Conservation (phyloP, 1,140 invertebrate species). For the Drosophila pandora region DNA sequence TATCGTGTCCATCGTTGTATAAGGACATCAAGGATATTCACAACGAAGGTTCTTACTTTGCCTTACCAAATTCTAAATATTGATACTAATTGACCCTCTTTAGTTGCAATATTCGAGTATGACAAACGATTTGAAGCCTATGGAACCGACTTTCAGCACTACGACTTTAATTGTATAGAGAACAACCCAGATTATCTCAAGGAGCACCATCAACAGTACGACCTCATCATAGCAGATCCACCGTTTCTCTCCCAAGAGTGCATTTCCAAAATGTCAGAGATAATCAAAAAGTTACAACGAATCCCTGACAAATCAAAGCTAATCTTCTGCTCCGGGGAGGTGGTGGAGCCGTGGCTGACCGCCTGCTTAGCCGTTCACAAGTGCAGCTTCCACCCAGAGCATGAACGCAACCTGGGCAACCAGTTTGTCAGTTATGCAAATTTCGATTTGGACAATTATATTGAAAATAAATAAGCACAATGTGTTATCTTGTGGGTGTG, state of each 20-base stretch:
- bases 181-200: constrained; percentile 86
- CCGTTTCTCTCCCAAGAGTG: constrained; percentile 98
- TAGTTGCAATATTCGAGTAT: constrained; percentile 92
- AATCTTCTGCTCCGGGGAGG: constrained; percentile 94
- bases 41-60: constrained; percentile 32
- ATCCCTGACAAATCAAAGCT: constrained; percentile 86
- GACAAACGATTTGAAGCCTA: constrained; percentile 92
- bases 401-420: constrained; percentile 95
- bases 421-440: constrained; percentile 96
- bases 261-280: constrained; percentile 91
- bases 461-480: constrained; percentile 72
- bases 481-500: constrained; percentile 14
- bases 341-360: constrained; percentile 90
- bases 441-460: constrained; percentile 88
- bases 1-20: constrained; percentile 96
- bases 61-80: not conserved
- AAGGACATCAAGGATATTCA: constrained; percentile 86
- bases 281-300: constrained; percentile 91
- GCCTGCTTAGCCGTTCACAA: constrained; percentile 88
- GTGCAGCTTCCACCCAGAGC: constrained; percentile 90
- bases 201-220: constrained; percentile 87
- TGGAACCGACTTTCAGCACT: constrained; percentile 92
- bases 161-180: constrained; percentile 94
- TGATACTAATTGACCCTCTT: constrained; percentile 67
- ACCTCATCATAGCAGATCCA: constrained; percentile 96